Evolutionary conservation across 2,113 vertebrate genomes (phyloP), one percentile per base, ranked within the genome.

Genomic region (Strix aluco): DNA sequence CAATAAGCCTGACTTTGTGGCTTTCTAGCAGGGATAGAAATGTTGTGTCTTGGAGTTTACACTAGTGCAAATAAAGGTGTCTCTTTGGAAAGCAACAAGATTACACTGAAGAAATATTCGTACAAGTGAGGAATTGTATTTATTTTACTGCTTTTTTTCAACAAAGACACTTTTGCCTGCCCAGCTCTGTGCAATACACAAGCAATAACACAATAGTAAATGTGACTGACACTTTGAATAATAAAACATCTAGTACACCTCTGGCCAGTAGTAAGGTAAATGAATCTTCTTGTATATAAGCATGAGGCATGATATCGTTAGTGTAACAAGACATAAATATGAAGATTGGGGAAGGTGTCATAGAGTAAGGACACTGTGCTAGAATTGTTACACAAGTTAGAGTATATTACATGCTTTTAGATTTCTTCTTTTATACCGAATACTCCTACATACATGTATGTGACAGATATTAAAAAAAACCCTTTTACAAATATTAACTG

Each of bases 51-150:
- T 75, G 23, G 25, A 66, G 20, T 69, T 86, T 52, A 55, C 13
- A 21, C 5, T 27, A 44, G 30, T 70, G 19, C 12, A 63, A 63
- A 57, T 82, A 90, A 65, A 81, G 16, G 18, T 32, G 29, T 7
- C 2, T 73, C 15, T 67, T 86, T 29, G 9, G 26, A 91, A 77
- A 84, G n/a, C 19, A 86, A 8, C 8, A 25, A 4, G 22, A 36
- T 36, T 13, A 18, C 32, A 25, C 4, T 27, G 42, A 81, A 18
- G 23, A 89, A 90, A 91, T 16, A 71, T 0, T 0, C 8, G 11
- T 46, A 44, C 15, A 51, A 29, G n/a, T 19, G 9, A 81, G 32
- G 17, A 58, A 79, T 27, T 70, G 5, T 30, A 18, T 46, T 72
- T 67, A 27, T 67, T 19, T 27, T 78, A n/a, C 27, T 55, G 9